Evolutionary conservation across 2,888 invertebrate species (phyloP), one percentile per base, ranked within the genome.

Genomic region (Ectemnius lituratus): DNA sequence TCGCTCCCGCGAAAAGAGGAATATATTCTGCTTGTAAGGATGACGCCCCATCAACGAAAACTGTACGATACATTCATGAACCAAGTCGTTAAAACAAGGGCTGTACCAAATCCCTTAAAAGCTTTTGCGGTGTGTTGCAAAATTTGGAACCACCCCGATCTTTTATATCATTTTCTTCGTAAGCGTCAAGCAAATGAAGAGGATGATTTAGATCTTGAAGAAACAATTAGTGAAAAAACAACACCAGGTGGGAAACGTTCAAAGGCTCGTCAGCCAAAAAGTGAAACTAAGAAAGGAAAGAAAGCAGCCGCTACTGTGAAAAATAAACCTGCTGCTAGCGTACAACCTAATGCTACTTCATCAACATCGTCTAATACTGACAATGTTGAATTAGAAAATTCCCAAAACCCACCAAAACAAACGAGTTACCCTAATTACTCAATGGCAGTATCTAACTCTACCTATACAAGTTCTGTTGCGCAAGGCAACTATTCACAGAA

Each of bases 61-160:
- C 92, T 99, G 2, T 99, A 99, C 88, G 96, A 97, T 81, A 94
- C 95, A 11, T 98, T 98, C 88, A 98, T 98, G 96, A 96, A 97
- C 89, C 97, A 96, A 89, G 96, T 97, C 0, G 96, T 97, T 0
- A 93, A 97, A 27, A 95, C 95, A 18, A 96, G 97, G 64, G 94
- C 95, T 14, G 96, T 97, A 68, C 97, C 97, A 37, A 99, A 99
- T 92, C 99, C 99, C 0, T 92, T 99, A 70, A 98, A 98, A 91
- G 98, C 99, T 1, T 99, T 99, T 91, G 98, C 99, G 20, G 98
- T 99, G 70, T 99, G 99, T 90, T 99, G 98, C 89, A 99, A 99
- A 93, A 97, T 98, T 84, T 98, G 98, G 98, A 98, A 98, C 89
- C 98, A 98, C 91, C 97, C 98, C 0, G 98, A 98, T 89, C 97